phyloP scores from a whole-genome alignment of 2,797 vertebrate species.

The Spinus olivaceus region DNA sequence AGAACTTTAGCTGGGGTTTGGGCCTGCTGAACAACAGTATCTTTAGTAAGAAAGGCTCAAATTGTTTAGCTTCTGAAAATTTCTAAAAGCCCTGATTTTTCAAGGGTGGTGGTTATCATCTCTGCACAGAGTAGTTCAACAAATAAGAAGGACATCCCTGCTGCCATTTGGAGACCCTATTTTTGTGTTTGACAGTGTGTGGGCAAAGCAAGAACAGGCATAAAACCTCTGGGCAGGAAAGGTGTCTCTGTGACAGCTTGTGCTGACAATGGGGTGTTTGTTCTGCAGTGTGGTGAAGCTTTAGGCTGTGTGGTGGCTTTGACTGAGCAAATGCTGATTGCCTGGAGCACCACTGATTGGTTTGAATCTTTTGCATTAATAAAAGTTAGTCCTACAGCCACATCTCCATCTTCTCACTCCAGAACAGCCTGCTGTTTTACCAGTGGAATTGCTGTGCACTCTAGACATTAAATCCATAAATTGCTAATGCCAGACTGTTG shows the following conservation, averaged over 20 bases:
- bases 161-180: neutral
- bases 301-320: neutral
- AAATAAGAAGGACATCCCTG: neutral
- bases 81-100: neutral
- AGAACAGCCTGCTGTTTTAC: neutral
- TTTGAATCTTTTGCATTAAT: neutral
- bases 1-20: neutral
- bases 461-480: slow-evolving; percentile 62
- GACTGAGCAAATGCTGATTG: neutral
- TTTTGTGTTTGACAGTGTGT: neutral
- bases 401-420: neutral
- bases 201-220: neutral
- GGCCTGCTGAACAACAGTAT: neutral
- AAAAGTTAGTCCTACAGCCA: neutral
- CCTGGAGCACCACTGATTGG: neutral
- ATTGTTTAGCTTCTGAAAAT: neutral
- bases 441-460: neutral
- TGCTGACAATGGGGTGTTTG: rapidly evolving
- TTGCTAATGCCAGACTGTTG: slow-evolving; percentile 55
- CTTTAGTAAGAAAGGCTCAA: neutral
- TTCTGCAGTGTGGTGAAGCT: rapidly evolving
- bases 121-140: rapidly evolving
- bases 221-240: neutral
- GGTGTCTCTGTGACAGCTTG: neutral
- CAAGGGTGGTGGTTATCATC: neutral